Conservation (phyloP, 2,113 vertebrate species). For the Rostratula benghalensis region DNA sequence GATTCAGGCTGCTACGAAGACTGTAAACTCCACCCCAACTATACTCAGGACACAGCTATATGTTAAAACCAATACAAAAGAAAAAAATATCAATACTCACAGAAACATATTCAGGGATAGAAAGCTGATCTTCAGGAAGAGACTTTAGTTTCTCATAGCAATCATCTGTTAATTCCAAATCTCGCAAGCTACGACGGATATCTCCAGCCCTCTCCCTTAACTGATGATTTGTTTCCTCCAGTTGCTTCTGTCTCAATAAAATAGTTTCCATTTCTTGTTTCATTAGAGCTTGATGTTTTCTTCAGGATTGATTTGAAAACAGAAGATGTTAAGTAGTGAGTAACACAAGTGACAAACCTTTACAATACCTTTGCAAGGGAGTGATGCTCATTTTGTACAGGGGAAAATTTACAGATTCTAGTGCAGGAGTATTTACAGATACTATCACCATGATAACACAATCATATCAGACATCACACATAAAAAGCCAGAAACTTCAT, state of each 20-base stretch:
- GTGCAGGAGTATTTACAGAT: neutral
- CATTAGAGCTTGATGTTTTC: conserved; percentile 90
- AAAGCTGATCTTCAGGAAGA: conserved; percentile 89
- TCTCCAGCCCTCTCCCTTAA: conserved; percentile 89
- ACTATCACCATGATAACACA: neutral
- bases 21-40: neutral
- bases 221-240: conserved; percentile 91
- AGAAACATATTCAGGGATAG: conserved; percentile 93
- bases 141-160: conserved; percentile 82
- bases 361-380: neutral
- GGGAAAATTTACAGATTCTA: neutral
- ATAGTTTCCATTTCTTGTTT: conserved; percentile 96
- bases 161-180: conserved; percentile 88
- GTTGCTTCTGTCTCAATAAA: conserved; percentile 89
- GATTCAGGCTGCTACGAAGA: neutral
- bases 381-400: neutral
- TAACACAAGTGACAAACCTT: neutral
- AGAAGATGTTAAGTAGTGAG: neutral
- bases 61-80: neutral
- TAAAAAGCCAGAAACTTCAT: neutral
- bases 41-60: neutral
- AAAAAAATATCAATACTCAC: conserved; percentile 75
- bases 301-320: conserved; percentile 63
- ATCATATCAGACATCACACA: neutral
- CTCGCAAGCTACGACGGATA: conserved; percentile 84